Percentiles rank a stretch among this genome's conserved stretches.
phyloP scores from a whole-genome alignment of 2,113 vertebrate genomes.

The Panthera uncia region DNA sequence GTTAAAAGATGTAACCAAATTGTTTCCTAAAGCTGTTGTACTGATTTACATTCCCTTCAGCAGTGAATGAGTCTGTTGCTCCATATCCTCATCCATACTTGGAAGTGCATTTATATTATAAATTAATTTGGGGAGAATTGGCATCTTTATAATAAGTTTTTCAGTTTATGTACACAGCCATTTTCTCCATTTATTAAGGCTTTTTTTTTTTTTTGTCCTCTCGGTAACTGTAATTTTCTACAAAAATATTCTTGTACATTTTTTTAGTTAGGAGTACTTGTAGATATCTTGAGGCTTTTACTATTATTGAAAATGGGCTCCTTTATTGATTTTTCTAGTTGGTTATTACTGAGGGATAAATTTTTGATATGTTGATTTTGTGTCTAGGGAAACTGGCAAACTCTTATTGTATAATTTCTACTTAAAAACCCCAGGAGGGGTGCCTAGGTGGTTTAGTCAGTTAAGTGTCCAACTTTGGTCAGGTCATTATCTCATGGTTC shows the following conservation, averaged over 20 bases:
- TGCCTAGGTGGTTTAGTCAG: neutral
- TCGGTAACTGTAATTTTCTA: slow-evolving; percentile 23
- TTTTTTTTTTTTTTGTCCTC: neutral
- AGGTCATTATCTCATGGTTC: neutral
- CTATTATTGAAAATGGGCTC: neutral
- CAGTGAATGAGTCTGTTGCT: neutral
- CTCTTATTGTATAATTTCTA: neutral
- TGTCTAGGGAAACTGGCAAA: neutral
- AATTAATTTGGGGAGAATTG: neutral
- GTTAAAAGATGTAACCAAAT: neutral
- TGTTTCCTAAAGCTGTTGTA: neutral
- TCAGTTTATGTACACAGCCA: neutral
- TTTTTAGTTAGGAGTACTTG: neutral
- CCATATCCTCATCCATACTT: neutral
- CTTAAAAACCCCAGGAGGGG: neutral
- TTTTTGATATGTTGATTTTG: neutral
- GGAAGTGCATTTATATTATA: neutral
- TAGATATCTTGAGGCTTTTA: neutral
- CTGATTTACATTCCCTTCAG: neutral
- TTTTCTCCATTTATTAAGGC: neutral
- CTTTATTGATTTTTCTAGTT: slow-evolving; percentile 19
- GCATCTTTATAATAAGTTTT: neutral
- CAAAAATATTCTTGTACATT: neutral
- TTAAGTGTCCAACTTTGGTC: neutral
- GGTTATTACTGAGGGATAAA: neutral